Conservation (phyloP, 2,888 invertebrate genomes). For the Ochropleura leucogaster region DNA sequence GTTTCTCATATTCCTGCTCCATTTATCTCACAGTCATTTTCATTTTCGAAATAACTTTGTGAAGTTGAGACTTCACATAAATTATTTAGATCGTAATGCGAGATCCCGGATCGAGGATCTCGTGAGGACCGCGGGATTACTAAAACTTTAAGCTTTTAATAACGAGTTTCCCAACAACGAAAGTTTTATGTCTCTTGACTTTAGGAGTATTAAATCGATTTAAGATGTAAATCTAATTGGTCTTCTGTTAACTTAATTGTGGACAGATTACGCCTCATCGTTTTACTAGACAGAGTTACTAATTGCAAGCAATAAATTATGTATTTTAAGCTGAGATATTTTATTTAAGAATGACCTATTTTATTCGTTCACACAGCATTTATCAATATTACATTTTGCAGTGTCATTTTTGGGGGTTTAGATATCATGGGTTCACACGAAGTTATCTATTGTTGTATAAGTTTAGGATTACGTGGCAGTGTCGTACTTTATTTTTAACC, state of each 20-base stretch:
- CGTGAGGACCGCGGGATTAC: conserved; percentile 44
- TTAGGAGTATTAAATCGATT: conserved; percentile 58
- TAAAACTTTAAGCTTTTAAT: conserved; percentile 64
- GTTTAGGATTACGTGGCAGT: no score
- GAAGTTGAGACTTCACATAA: conserved; percentile 49
- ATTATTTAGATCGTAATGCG: conserved; percentile 60
- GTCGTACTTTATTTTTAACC: no score
- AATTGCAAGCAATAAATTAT: conserved; percentile 38
- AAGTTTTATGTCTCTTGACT: conserved; percentile 59
- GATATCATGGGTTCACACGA: no score
- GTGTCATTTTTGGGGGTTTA: no score
- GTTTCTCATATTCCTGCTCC: conserved; percentile 36
- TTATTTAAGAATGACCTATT: background rate
- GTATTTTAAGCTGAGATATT: conserved; percentile 8
- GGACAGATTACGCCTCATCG: conserved; percentile 28
- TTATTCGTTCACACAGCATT: background rate
- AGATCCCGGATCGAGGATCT: conserved; percentile 51
- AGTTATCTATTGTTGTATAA: no score
- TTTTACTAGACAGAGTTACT: conserved; percentile 29
- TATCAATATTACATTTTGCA: no score
- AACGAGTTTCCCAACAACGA: conserved; percentile 55
- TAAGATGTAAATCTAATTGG: conserved; percentile 64
- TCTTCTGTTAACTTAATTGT: conserved; percentile 51
- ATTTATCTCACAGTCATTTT: conserved; percentile 42
- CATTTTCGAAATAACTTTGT: conserved; percentile 50